phyloP scores from a whole-genome alignment of 2,113 vertebrate genomes.

The Phaetusa simplex region DNA sequence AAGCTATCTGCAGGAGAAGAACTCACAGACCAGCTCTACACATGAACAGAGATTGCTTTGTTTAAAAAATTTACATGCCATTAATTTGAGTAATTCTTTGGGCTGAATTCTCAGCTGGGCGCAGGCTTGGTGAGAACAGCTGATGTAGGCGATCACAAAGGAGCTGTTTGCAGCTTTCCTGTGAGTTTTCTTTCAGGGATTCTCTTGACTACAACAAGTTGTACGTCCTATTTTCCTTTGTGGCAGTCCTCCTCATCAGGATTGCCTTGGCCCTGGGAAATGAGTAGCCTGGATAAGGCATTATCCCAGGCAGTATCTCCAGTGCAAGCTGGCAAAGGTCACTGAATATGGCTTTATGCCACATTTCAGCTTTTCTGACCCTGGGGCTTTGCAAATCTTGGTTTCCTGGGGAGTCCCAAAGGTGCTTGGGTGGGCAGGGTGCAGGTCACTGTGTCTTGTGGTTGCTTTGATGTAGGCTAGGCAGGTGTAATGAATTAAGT shows the following conservation, averaged over 20 bases:
- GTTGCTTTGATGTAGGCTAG: background rate
- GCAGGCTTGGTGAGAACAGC: background rate
- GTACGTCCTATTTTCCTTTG: background rate
- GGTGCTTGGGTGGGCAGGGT: background rate
- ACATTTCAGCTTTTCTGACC: background rate
- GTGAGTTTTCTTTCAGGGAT: background rate
- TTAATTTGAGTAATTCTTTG: background rate
- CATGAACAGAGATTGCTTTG: background rate
- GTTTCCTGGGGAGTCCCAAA: background rate
- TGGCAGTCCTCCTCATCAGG: background rate
- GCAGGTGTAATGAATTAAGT: background rate
- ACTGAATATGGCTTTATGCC: background rate
- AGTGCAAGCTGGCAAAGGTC: background rate
- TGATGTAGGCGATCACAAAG: background rate
- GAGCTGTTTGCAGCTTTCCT: background rate
- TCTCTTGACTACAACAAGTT: background rate
- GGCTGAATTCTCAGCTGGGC: conserved; percentile 21
- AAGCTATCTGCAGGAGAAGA: background rate
- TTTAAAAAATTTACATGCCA: background rate
- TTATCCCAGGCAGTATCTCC: background rate
- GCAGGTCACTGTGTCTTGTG: background rate
- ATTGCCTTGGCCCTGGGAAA: background rate
- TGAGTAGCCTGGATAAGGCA: background rate
- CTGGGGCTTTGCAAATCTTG: background rate
- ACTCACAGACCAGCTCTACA: background rate